Evolutionary conservation across 1,140 invertebrate genomes (phyloP), one percentile per base, ranked within the genome.

Genomic region (Panonychus citri): DNA sequence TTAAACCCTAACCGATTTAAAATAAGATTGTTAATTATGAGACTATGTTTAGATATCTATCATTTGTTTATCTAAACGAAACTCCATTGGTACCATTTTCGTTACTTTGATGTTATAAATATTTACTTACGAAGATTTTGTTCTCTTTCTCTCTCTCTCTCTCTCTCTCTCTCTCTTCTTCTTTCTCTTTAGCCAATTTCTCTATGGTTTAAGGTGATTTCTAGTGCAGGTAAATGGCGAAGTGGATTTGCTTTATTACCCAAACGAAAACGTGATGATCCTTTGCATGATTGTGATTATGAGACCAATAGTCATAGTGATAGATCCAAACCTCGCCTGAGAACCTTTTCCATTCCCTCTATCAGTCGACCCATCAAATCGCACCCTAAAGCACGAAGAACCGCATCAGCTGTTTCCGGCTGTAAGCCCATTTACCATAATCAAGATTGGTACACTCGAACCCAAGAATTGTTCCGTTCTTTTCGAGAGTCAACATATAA

Each of bases 101-200:
- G n/a, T n/a, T n/a, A n/a, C n/a, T n/a, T n/a, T n/a, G n/a, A n/a
- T n/a, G n/a, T n/a, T n/a, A n/a, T n/a, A n/a, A n/a, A n/a, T n/a
- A n/a, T n/a, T n/a, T n/a, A n/a, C n/a, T n/a, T n/a, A n/a, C n/a
- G n/a, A n/a, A n/a, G n/a, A n/a, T n/a, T n/a, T n/a, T n/a, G n/a
- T n/a, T n/a, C n/a, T n/a, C n/a, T n/a, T n/a, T n/a, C n/a, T n/a
- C n/a, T n/a, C n/a, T n/a, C n/a, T n/a, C n/a, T n/a, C n/a, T n/a
- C n/a, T n/a, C 39, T 10, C 39, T 40, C 39, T 46, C 17, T 17
- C 1, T 39, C 37, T 24, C 55, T 26, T 51, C 39, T 28, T 53
- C 62, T 56, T 60, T 60, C 66, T 72, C 78, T 78, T 53, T 77
- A 86, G 82, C 83, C 83, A 66, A 82, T 85, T 69, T 55, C 56